Evolutionary conservation across 2,797 vertebrate genomes (phyloP).

Genomic region (Brotogeris chrysoptera): DNA sequence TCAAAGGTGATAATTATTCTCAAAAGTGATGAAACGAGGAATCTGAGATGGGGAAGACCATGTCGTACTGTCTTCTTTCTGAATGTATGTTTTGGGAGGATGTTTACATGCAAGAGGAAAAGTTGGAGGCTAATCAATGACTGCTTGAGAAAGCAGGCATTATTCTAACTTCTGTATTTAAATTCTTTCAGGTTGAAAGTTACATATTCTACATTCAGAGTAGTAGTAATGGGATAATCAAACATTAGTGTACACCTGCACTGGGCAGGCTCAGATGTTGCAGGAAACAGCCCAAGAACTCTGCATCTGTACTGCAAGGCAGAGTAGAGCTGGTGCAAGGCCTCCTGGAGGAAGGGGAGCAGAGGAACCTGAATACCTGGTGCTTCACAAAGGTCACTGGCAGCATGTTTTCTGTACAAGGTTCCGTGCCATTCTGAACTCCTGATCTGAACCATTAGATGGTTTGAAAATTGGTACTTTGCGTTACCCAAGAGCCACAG

Average conservation of each 20-base stretch:
- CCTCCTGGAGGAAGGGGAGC: background rate
- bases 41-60: background rate
- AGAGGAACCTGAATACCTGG: background rate
- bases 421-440: background rate
- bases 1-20: background rate
- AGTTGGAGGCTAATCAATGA: background rate
- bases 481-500: background rate
- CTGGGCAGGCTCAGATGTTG: background rate
- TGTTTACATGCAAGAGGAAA: fast-evolving
- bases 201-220: background rate
- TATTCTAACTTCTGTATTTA: background rate
- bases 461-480: background rate
- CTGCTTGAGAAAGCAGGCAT: background rate
- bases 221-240: background rate
- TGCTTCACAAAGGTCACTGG: background rate
- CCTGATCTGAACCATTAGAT: background rate
- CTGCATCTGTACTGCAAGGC: background rate
- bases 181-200: background rate
- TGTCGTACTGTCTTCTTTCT: background rate
- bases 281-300: background rate
- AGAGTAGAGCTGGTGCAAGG: background rate
- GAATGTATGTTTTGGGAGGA: background rate
- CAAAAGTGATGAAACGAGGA: background rate
- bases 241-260: background rate
- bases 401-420: background rate